Percentiles rank a stretch among this genome's conserved stretches.
Evolutionary conservation across 2,113 vertebrate species (phyloP).

Genomic region (Poicephalus meyeri): DNA sequence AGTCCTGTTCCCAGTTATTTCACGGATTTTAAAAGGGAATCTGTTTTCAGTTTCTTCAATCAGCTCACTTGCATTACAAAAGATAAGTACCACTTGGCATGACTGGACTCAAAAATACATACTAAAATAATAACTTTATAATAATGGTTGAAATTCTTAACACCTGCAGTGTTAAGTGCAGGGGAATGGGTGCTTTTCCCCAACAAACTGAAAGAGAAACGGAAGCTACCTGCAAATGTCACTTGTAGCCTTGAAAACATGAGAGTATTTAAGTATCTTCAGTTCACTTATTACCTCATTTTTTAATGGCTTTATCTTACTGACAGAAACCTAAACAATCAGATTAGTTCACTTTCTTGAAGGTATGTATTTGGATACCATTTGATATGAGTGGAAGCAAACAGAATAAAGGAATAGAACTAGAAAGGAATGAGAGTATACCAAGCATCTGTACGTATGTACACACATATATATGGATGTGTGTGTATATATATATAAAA

Average conservation of each 20-base stretch:
- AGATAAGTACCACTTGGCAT: conserved; percentile 74
- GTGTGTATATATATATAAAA: background rate
- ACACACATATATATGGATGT: background rate
- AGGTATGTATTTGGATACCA: background rate
- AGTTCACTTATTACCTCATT: conserved; percentile 14
- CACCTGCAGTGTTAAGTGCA: background rate
- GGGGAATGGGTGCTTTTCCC: background rate
- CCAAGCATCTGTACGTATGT: background rate
- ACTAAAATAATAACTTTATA: conserved; percentile 70
- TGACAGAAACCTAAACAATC: background rate
- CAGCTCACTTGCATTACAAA: conserved; percentile 52
- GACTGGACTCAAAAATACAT: conserved; percentile 46
- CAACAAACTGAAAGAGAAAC: background rate
- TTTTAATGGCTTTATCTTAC: background rate
- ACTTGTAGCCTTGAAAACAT: background rate
- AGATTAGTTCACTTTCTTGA: background rate
- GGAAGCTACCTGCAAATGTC: background rate
- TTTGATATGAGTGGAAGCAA: conserved; percentile 20
- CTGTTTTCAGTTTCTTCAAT: conserved; percentile 67
- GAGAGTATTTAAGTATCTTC: background rate
- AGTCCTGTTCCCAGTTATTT: conserved; percentile 47
- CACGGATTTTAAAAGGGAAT: conserved; percentile 56
- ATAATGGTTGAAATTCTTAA: conserved; percentile 40
- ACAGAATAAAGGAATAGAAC: background rate
- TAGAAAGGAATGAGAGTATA: background rate